Base-by-base conservation (phyloP, 1,140 invertebrate species). In the Laupala kohalensis region DNA sequence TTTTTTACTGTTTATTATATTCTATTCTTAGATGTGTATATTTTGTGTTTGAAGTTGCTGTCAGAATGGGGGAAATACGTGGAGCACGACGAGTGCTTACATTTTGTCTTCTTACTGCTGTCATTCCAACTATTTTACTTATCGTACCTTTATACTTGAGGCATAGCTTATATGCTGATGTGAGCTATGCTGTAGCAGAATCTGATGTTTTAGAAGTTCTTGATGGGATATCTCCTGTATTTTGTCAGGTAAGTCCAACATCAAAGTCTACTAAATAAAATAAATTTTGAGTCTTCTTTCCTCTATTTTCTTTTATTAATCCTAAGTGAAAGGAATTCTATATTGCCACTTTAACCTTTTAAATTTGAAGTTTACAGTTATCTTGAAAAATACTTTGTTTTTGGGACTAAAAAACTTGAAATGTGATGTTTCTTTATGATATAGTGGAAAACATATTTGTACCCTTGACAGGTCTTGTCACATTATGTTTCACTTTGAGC, bases 171-270 rank as follows among this genome's bases (percentile, higher is more conserved):
- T 92, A 89, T 81, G 86, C 86, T 25, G 88, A 91, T 84, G 88
- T 92, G 28, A 81, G 83, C 69, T 92, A 91, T 76, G 83, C 85
- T 71, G 86, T 93, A 73, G 89, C 89, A 4, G 91, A 93, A 80
- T 92, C 91, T 25, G 92, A 93, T 81, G 87, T 92, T 66, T 82
- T 92, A 68, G 89, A 91, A 78, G 90, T 92, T 64, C 85, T 85
- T 28, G 88, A 91, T 79, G 90, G 90, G 63, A 86, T 92, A 73
- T 92, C 90, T 19, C 86, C 89, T 69, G 81, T 92, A 76, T 92
- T 92, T 82, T 92, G 91, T 80, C 81, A 83, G 69, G 84, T 84
- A 62, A 28, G 24, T 26, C 4, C 24, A 9, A n/a, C 24, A 15
- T 64, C 3, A 64, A 3, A 64, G 65, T 66, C 5, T 66, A 25